phyloP scores from a whole-genome alignment of 1,140 invertebrate species.

The Calycopis cecrops region DNA sequence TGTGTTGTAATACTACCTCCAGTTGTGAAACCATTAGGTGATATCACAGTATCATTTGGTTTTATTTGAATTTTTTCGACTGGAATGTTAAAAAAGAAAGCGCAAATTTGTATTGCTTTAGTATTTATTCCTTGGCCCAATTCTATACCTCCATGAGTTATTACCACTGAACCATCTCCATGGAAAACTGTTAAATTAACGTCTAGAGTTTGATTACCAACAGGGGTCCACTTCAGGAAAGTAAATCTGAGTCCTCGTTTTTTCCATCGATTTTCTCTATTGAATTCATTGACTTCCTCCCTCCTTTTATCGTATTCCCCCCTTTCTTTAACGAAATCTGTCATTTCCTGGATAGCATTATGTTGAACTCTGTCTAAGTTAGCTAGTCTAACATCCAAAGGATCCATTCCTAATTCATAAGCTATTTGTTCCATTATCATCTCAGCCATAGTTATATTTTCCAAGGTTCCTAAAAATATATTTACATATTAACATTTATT shows the following conservation, averaged over 20 bases:
- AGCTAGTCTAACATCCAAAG: slow-evolving; percentile 77
- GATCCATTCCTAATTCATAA: slow-evolving; percentile 78
- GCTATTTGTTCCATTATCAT: slow-evolving; percentile 89
- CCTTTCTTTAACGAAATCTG: slow-evolving; percentile 20
- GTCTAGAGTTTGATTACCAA: slow-evolving; percentile 73
- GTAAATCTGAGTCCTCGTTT: slow-evolving; percentile 81
- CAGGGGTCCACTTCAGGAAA: slow-evolving; percentile 78
- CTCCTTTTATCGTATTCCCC: slow-evolving; percentile 19
- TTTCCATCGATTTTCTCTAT: slow-evolving; percentile 83
- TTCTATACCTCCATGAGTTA: slow-evolving; percentile 86
- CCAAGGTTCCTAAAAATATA: slow-evolving; percentile 75
- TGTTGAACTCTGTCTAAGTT: slow-evolving; percentile 72
- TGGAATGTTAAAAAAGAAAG: slow-evolving; percentile 81
- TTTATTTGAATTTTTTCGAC: slow-evolving; percentile 80
- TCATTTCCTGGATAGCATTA: slow-evolving; percentile 22
- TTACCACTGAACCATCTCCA: slow-evolving; percentile 82
- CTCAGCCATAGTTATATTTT: slow-evolving; percentile 83
- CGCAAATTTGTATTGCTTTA: slow-evolving; percentile 83
- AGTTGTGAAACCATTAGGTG: slow-evolving; percentile 76
- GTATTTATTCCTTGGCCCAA: slow-evolving; percentile 88
- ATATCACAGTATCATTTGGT: slow-evolving; percentile 76
- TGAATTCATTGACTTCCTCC: slow-evolving; percentile 70
- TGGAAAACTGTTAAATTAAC: slow-evolving; percentile 82
- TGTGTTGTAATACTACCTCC: slow-evolving; percentile 75
- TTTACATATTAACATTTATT: background rate